phyloP scores from a whole-genome alignment of 1,140 invertebrate genomes.

The Periplaneta americana region DNA sequence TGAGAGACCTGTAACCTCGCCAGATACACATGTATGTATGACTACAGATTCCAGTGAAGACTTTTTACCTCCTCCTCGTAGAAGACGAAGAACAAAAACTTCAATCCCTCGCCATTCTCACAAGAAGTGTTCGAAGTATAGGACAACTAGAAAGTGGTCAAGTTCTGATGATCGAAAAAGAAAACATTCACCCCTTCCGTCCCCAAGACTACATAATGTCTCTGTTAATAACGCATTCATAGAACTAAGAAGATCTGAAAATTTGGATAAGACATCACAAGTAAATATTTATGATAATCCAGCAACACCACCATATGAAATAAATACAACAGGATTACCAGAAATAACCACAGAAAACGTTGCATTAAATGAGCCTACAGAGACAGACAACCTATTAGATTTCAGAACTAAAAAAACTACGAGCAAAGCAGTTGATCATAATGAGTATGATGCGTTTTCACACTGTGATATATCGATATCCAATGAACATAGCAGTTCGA shows the following conservation, averaged over 20 bases:
- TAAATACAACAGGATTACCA: not conserved
- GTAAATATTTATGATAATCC: not conserved
- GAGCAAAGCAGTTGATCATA: not conserved
- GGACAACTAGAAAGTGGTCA: not conserved
- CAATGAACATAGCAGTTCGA: not conserved
- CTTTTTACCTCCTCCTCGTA: not conserved
- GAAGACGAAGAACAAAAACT: not conserved
- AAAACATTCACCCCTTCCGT: not conserved
- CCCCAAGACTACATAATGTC: not conserved
- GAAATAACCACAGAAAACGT: not conserved
- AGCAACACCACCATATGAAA: not conserved
- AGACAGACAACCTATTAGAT: not conserved
- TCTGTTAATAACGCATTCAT: not conserved
- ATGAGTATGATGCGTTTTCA: not conserved
- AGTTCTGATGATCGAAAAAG: not conserved
- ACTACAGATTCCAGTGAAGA: not conserved
- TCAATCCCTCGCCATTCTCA: not conserved
- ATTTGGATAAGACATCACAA: not conserved
- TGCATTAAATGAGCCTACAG: not conserved
- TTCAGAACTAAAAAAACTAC: not conserved
- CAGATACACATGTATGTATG: not conserved
- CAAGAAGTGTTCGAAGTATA: not conserved
- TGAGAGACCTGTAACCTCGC: not conserved
- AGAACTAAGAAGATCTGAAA: not conserved
- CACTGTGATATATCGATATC: not conserved